Conservation (phyloP, 2,888 invertebrate species). For the Scaptomyza flava region DNA sequence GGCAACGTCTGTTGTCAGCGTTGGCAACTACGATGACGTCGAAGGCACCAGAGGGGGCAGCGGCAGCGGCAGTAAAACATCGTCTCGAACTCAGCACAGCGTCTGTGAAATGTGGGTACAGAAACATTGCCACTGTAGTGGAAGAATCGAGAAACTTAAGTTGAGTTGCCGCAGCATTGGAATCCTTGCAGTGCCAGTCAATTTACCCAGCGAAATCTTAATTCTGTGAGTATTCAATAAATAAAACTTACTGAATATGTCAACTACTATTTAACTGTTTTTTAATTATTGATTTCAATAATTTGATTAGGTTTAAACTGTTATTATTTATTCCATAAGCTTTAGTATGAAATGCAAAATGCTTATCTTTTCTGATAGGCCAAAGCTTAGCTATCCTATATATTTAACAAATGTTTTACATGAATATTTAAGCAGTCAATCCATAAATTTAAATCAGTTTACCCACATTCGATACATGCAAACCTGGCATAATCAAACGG, state of each 20-base stretch:
- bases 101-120: constrained; percentile 82
- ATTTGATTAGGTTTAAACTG: too few relatives aligned
- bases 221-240: constrained; percentile 81
- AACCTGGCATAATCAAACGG: not conserved
- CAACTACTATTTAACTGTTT: too few relatives aligned
- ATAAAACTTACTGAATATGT: too few relatives aligned
- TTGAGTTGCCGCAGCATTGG: constrained; percentile 83
- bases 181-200: constrained; percentile 81
- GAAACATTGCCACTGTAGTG: constrained; percentile 83
- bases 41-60: constrained; percentile 16
- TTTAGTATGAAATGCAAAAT: too few relatives aligned
- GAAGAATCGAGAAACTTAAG: constrained; percentile 78
- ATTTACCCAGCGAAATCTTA: constrained; percentile 81
- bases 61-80: constrained; percentile 31
- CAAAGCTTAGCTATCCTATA: too few relatives aligned
- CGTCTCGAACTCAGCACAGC: constrained; percentile 70
- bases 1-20: constrained; percentile 7
- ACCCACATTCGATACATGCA: not conserved
- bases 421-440: not conserved
- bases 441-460: not conserved
- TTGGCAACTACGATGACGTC: constrained; percentile 11
- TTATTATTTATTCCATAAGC: too few relatives aligned
- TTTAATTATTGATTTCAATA: too few relatives aligned
- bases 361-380: too few relatives aligned
- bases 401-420: not conserved